Percentiles rank a stretch among this genome's conserved stretches.
Conservation (phyloP, 2,888 invertebrate species). For the Eumerus sabulonum region DNA sequence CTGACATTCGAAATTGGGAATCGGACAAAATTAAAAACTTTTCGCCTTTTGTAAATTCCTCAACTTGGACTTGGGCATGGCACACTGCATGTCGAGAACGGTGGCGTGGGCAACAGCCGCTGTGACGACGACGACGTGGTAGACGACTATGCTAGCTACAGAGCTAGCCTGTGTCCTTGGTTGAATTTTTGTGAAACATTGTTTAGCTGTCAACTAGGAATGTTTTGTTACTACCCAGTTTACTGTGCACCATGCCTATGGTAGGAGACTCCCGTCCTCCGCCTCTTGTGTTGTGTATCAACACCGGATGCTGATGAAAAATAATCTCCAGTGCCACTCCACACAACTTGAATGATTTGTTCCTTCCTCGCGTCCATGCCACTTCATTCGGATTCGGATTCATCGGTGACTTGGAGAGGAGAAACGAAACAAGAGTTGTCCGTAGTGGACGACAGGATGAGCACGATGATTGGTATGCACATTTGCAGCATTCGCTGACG, state of each 20-base stretch:
- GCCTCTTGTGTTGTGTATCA: constrained; percentile 20
- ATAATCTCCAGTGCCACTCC: constrained; percentile 66
- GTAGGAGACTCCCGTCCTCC: not conserved
- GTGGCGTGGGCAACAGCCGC: constrained; percentile 5
- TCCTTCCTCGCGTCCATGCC: constrained; percentile 54
- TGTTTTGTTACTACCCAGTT: constrained; percentile 58
- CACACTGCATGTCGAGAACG: constrained; percentile 4
- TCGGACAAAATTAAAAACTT: constrained; percentile 72
- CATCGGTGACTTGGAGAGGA: constrained; percentile 13
- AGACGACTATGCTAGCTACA: constrained; percentile 19
- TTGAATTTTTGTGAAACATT: constrained; percentile 70
- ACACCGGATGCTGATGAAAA: constrained; percentile 69
- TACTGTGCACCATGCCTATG: not conserved
- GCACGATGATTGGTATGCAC: constrained; percentile 67
- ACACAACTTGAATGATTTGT: constrained; percentile 67
- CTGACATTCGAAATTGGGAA: constrained; percentile 71
- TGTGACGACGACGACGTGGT: constrained; percentile 11
- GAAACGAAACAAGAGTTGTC: not conserved
- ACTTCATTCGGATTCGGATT: constrained; percentile 15
- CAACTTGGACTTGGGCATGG: constrained; percentile 47
- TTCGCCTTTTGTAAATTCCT: constrained; percentile 68
- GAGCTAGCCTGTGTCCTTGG: constrained; percentile 57
- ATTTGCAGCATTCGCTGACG: constrained; percentile 63
- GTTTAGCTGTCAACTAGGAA: constrained; percentile 72
- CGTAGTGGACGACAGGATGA: constrained; percentile 33